Evolutionary conservation across 2,113 vertebrate genomes (phyloP).

Genomic region (Gambusia affinis): DNA sequence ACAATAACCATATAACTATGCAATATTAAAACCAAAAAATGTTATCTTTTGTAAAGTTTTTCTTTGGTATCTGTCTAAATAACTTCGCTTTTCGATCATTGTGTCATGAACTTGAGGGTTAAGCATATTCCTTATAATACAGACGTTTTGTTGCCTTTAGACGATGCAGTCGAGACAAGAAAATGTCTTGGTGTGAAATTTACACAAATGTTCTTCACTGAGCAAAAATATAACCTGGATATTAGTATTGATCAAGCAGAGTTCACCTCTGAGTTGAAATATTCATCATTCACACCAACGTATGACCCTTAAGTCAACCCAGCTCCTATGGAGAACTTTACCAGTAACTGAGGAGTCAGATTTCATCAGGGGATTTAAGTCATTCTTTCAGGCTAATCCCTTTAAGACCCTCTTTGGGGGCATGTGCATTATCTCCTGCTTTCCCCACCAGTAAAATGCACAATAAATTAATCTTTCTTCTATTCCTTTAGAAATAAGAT

Average conservation of each 20-base stretch:
- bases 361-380: conserved; percentile 40
- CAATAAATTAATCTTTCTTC: conserved; percentile 46
- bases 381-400: conserved; percentile 45
- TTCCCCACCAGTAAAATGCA: conserved; percentile 49
- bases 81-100: too few species aligned
- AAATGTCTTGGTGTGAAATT: conserved; percentile 1
- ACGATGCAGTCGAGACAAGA: not conserved
- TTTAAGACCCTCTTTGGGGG: conserved; percentile 54
- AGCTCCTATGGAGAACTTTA: conserved; percentile 22
- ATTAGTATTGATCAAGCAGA: conserved; percentile 17
- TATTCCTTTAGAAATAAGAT: conserved; percentile 55
- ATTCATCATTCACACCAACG: not conserved
- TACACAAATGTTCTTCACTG: not conserved
- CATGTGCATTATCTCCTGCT: conserved; percentile 41
- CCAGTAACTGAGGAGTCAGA: conserved; percentile 41
- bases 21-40: too few species aligned
- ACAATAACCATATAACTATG: too few species aligned
- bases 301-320: conserved; percentile 17
- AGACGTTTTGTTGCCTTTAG: not conserved
- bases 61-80: too few species aligned
- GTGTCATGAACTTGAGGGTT: too few species aligned
- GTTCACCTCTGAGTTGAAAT: not conserved
- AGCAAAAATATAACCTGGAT: not conserved
- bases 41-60: too few species aligned
- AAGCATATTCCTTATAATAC: too few species aligned